A percentile compares a stretch with the other conserved stretches of the same genome.
These are phyloP conservation scores for Caerostris darwini DNA, from an alignment of 1,140 invertebrate genomes.

Conservation along the genomic window DNA sequence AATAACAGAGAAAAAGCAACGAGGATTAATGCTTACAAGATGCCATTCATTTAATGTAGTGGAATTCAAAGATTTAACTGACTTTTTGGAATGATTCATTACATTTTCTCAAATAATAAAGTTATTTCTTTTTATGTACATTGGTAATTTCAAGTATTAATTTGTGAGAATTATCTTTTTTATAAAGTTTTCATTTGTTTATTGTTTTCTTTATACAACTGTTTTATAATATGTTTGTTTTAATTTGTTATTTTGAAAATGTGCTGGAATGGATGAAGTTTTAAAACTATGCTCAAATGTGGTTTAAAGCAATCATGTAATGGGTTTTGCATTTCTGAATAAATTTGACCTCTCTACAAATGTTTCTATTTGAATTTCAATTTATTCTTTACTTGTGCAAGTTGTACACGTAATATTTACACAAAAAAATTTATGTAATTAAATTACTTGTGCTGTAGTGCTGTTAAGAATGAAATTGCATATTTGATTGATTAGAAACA, in stretches of 20 bases:
- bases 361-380: too few relatives aligned
- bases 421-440: too few relatives aligned
- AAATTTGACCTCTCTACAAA: conserved; percentile 35
- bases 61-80: neutral
- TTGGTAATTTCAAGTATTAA: conserved; percentile 41
- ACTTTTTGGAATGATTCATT: neutral
- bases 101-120: neutral
- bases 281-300: conserved; percentile 59
- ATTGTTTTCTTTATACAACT: conserved; percentile 38
- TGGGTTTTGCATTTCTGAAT: conserved; percentile 58
- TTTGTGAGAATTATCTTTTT: conserved; percentile 13
- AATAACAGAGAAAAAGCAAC: too few relatives aligned
- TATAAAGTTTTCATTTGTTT: conserved; percentile 18
- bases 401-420: too few relatives aligned
- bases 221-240: conserved; percentile 43
- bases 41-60: neutral
- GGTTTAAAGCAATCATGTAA: conserved; percentile 55
- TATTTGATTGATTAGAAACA: too few relatives aligned
- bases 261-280: neutral
- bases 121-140: neutral
- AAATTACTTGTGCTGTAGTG: too few relatives aligned
- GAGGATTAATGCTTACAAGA: too few relatives aligned
- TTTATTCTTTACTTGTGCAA: too few relatives aligned
- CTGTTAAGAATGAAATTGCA: too few relatives aligned
- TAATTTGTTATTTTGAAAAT: neutral